Percentiles rank a stretch among this genome's conserved stretches.
Evolutionary conservation across 2,797 vertebrate genomes (phyloP).

Genomic region (Pseudochirops corinnae): DNA sequence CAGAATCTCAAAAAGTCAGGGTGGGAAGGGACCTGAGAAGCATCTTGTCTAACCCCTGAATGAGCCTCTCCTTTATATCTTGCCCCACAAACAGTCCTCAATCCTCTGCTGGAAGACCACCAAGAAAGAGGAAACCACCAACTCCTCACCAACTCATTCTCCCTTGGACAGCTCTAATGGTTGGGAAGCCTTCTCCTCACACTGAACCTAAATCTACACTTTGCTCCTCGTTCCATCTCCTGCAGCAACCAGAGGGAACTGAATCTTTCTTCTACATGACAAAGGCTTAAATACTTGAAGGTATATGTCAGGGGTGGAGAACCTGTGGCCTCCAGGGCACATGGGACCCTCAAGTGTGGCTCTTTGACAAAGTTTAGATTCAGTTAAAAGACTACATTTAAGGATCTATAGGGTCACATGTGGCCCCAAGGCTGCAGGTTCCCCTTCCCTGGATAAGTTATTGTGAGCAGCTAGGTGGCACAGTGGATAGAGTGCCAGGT

Average conservation of each 20-base stretch:
- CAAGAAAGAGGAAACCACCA: background rate
- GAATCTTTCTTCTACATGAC: background rate
- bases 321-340: too few species aligned
- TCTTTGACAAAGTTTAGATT: too few species aligned
- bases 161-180: background rate
- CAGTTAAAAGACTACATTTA: too few species aligned
- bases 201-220: background rate
- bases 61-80: background rate
- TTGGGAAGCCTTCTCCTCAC: background rate
- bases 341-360: too few species aligned
- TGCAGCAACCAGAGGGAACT: background rate
- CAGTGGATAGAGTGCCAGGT: background rate
- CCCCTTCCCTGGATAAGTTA: too few species aligned
- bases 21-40: background rate
- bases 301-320: background rate
- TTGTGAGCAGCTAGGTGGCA: background rate
- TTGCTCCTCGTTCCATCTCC: background rate
- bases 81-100: background rate
- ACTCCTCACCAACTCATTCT: background rate
- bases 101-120: background rate
- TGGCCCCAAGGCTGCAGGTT: too few species aligned
- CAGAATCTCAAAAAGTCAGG: constrained; percentile 29
- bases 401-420: too few species aligned
- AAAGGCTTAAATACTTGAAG: background rate
- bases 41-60: background rate